Conservation (phyloP, 1,140 invertebrate genomes). For the Tetramorium simillimum region DNA sequence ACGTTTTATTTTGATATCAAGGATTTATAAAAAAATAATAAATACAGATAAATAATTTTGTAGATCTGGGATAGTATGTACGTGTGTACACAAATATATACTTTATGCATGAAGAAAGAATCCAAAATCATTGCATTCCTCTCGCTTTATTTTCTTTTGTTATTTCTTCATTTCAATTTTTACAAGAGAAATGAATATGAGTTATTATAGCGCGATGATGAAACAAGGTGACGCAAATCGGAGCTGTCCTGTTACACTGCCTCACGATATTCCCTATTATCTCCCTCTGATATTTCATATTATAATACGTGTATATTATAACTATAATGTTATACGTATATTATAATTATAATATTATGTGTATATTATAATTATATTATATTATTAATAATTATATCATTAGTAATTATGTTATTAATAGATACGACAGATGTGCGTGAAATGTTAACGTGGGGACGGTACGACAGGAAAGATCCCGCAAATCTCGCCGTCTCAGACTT, state of each 20-base stretch:
- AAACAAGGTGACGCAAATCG: neutral
- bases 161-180: neutral
- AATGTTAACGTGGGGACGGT: no score
- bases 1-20: neutral
- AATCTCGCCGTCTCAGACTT: neutral
- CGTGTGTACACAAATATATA: neutral
- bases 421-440: no score
- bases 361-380: no score
- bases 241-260: no score
- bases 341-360: no score
- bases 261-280: no score
- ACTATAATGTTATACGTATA: no score
- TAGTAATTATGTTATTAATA: no score
- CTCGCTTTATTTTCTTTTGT: neutral
- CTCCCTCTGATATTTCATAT: no score
- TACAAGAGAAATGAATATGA: neutral
- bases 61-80: neutral
- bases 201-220: neutral
- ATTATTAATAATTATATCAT: no score
- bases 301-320: no score
- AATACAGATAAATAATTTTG: neutral
- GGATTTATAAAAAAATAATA: neutral
- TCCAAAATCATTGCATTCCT: neutral
- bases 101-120: neutral
- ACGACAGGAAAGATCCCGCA: no score